Conservation (phyloP, 2,113 vertebrate species). For the Ariopsis seemanni region DNA sequence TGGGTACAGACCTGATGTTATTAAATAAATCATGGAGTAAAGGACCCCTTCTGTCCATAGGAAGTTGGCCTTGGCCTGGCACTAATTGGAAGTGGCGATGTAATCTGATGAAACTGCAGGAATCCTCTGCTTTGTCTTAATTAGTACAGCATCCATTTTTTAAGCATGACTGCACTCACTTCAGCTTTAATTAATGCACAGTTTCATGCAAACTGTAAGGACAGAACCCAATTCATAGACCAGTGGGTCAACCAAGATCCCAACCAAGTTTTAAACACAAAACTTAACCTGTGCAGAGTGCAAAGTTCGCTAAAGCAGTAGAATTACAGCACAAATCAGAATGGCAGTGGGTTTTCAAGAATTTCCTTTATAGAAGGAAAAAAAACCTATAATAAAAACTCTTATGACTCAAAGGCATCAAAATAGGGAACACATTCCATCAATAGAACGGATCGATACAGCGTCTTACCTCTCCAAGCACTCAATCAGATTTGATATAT, state of each 20-base stretch:
- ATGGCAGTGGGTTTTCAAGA: background rate
- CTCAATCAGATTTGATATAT: constrained; percentile 56
- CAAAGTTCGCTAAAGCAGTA: background rate
- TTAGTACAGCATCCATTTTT: constrained; percentile 60
- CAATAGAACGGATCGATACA: constrained; percentile 49
- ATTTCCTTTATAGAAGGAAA: background rate
- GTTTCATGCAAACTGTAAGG: constrained; percentile 55
- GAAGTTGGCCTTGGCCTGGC: constrained; percentile 39
- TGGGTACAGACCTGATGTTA: constrained; percentile 48
- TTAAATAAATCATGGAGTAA: constrained; percentile 65
- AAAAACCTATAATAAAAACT: constrained; percentile 5
- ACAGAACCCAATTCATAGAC: constrained; percentile 51
- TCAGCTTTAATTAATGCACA: constrained; percentile 61
- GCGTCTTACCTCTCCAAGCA: constrained; percentile 60
- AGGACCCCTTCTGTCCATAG: constrained; percentile 36
- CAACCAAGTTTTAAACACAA: background rate
- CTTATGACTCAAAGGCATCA: constrained; percentile 21
- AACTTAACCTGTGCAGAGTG: background rate
- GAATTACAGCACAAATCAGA: constrained; percentile 12
- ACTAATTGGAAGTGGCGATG: constrained; percentile 67
- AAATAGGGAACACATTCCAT: constrained; percentile 40
- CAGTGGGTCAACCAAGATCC: constrained; percentile 12
- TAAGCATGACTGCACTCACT: constrained; percentile 62
- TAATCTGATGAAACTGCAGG: constrained; percentile 70
- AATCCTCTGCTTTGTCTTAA: constrained; percentile 72